Conservation (phyloP, 2,888 invertebrate genomes). For the Phortica okadai region DNA sequence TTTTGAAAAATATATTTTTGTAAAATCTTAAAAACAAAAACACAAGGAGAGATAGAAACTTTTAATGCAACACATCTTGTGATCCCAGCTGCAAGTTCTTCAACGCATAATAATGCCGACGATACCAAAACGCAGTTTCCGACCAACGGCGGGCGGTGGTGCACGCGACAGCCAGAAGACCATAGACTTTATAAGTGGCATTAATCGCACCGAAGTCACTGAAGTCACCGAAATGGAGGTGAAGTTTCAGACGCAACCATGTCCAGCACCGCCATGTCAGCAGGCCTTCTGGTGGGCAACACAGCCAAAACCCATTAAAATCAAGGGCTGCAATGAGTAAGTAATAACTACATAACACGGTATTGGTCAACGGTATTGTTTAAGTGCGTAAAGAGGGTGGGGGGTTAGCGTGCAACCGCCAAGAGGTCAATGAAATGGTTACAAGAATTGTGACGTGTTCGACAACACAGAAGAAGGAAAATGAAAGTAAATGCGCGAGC, state of each 20-base stretch:
- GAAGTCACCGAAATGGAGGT: constrained; percentile 69
- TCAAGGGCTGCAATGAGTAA: constrained; percentile 70
- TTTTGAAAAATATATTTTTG: constrained; percentile 23
- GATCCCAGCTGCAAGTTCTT: constrained; percentile 4
- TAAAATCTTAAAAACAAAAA: constrained; percentile 34
- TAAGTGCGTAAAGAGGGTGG: background rate
- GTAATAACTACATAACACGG: constrained; percentile 39
- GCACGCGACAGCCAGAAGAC: constrained; percentile 19
- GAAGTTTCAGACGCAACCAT: constrained; percentile 67
- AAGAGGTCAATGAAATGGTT: constrained; percentile 44
- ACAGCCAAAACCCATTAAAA: constrained; percentile 73
- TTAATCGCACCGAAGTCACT: constrained; percentile 56
- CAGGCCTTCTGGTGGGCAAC: constrained; percentile 76
- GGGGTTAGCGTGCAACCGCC: constrained; percentile 20
- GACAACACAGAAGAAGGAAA: background rate
- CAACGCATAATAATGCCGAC: constrained; percentile 63
- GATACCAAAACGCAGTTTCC: constrained; percentile 62
- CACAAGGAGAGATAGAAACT: background rate
- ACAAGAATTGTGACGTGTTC: background rate
- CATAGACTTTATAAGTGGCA: constrained; percentile 53
- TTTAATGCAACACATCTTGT: constrained; percentile 23
- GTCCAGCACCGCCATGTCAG: constrained; percentile 72
- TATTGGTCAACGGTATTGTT: background rate
- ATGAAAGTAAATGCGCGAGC: constrained; percentile 33
- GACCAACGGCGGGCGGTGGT: constrained; percentile 51